Base-by-base conservation (phyloP, 2,113 vertebrate genomes). In the Arvicanthis niloticus region DNA sequence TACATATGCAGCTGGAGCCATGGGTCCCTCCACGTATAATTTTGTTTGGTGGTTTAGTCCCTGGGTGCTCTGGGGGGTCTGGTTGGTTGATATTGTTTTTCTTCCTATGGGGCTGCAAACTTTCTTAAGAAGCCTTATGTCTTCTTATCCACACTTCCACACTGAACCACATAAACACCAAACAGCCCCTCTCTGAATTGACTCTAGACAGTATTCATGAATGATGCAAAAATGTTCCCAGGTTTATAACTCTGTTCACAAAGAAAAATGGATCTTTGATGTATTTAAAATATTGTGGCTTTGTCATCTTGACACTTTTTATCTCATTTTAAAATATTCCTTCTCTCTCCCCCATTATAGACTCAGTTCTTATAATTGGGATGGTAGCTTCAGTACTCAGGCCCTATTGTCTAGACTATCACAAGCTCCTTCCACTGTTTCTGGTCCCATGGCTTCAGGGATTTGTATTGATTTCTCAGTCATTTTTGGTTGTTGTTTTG, bases 341-440 rank as follows among this genome's bases (percentile, higher is more conserved):
- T 5, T 34, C 12, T 29, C 0, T 1, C 22, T 86, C 16, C 21
- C 42, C 5, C 7, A n/a, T 37, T 24, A 22, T 17, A 16, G 4
- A 29, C 13, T 29, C 45, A 68, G 12, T 5, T 56, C 84, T 81
- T 51, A 3, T 24, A 9, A 48, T 8, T 82, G 2, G 0, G 2
- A 4, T 0, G 1, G 42, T 26, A 26, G 21, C 0, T n/a, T 85
- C 15, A 75, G 7, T 42, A 40, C 34, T n/a, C 29, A 8, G 48
- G 51, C 4, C 0, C 1, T 3, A n/a, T 40, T 9, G 2, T 7
- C 1, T 21, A 24, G 51, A 3, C 70, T 7, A 0, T 3, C 22
- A 3, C 0, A 5, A 26, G 10, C 11, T 16, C 51, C 10, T 15
- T 15, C 12, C 1, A 8, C 22, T 88, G 7, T 22, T 1, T 7